Evolutionary conservation across 2,888 invertebrate genomes (phyloP), one percentile per base, ranked within the genome.

Genomic region (Folsomia manolachei): DNA sequence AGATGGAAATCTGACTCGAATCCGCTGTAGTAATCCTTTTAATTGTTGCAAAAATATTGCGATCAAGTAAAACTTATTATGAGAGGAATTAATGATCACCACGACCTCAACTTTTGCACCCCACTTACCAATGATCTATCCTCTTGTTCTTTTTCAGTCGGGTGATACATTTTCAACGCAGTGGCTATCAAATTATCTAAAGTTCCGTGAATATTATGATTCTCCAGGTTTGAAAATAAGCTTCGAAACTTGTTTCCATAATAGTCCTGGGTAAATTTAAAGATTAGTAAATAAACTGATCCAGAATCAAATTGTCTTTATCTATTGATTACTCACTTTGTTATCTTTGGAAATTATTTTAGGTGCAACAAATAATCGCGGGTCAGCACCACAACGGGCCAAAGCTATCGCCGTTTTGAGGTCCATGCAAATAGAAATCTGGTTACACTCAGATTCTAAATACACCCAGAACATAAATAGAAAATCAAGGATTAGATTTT

Each of bases 371-470:
- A 95, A 94, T 83, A 92, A 90, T 69, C 91, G 87, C 18, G 87
- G 84, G 84, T 94, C 91, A 1, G 88, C 89, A 56, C 88, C 88
- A 1, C 89, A 89, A 79, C 94, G 86, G 0, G 95, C 94, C 67
- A 95, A 85, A 1, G 90, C 88, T 0, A 93, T 88, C 1, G 92
- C 90, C 0, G 93, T 93, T 78, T 88, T 86, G 63, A 88, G 87
- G 84, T 93, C 91, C 80, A 92, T 87, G 77, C 91, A 90, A 84
- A 93, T 92, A 2, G 94, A 92, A 73, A 95, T 86, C 81, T 91
- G 89, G 68, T 87, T 85, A 82, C 88, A 92, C 80, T 92, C 85
- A 81, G 85, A 85, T 78, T 86, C 88, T 88, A 77, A 75, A 82
- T 82, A 70, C 67, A 52, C 53, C n/a, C 2, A 60, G 27, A 27